phyloP scores from a whole-genome alignment of 1,140 invertebrate genomes.

The Pseudomyrmex flavicornis region DNA sequence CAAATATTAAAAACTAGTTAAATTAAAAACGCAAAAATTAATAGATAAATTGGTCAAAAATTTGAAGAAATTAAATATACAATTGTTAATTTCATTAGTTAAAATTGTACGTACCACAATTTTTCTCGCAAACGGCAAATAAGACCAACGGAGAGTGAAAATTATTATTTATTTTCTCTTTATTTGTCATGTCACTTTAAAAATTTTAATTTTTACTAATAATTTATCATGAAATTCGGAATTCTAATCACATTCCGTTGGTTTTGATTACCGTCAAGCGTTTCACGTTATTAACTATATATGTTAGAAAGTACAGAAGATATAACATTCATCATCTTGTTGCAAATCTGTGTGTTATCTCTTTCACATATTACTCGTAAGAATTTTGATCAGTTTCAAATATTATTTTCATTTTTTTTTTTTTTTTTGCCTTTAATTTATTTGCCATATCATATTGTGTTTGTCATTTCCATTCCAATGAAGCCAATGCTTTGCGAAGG shows the following conservation, averaged over 20 bases:
- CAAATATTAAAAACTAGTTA: constrained; percentile 49
- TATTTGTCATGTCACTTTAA: neutral
- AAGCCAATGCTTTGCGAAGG: neutral
- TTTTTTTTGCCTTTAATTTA: constrained; percentile 39
- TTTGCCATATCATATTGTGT: constrained; percentile 11
- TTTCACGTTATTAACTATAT: constrained; percentile 31
- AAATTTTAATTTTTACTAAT: neutral
- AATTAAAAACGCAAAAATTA: constrained; percentile 53
- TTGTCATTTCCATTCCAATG: constrained; percentile 13
- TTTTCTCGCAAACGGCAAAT: constrained; percentile 22
- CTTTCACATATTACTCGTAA: neutral
- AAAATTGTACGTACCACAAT: constrained; percentile 12
- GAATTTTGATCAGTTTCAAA: neutral
- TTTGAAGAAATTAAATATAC: constrained; percentile 25
- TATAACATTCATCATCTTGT: neutral
- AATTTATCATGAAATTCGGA: neutral
- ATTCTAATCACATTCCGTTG: constrained; percentile 27
- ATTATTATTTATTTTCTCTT: too few relatives aligned
- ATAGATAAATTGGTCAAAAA: constrained; percentile 35
- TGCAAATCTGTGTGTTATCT: constrained; percentile 11
- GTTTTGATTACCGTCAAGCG: constrained; percentile 45
- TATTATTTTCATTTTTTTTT: constrained; percentile 4
- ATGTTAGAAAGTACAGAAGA: constrained; percentile 23
- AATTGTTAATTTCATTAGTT: constrained; percentile 49
- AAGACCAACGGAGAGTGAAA: neutral